Evolutionary conservation across 2,888 invertebrate species (phyloP).

Genomic region (Pollenia labialis): DNA sequence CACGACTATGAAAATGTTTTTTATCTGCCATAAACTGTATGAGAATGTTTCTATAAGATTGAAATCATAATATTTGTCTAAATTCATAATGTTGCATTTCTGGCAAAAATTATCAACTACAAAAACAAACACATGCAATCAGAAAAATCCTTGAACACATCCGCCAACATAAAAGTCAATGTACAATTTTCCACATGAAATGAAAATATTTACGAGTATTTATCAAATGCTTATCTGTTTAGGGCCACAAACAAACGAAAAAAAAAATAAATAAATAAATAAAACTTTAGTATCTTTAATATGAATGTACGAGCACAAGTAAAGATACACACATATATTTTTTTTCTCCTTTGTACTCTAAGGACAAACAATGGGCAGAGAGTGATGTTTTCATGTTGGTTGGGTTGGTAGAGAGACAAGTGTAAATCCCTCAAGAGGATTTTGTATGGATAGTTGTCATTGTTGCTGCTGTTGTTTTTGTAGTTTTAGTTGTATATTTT

Average conservation of each 20-base stretch:
- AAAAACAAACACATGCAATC: not conserved
- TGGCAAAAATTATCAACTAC: conserved; percentile 26
- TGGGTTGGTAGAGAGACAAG: conserved; percentile 40
- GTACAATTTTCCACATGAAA: conserved; percentile 64
- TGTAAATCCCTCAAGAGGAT: conserved; percentile 64
- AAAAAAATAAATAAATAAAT: conserved; percentile 2
- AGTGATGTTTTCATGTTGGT: not conserved
- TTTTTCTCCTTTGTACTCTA: not conserved
- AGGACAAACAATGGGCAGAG: conserved; percentile 30
- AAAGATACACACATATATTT: not conserved
- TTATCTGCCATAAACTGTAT: conserved; percentile 24
- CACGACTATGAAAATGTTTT: conserved; percentile 45
- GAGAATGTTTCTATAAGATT: conserved; percentile 44
- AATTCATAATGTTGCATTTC: conserved; percentile 66
- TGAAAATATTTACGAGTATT: conserved; percentile 67
- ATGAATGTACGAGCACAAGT: not conserved
- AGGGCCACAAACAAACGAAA: conserved; percentile 54
- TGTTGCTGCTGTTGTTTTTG: conserved; percentile 23
- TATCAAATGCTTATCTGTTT: conserved; percentile 62
- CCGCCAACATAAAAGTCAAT: conserved; percentile 44
- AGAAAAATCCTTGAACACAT: not conserved
- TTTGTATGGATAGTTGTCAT: conserved; percentile 35
- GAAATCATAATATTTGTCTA: conserved; percentile 70
- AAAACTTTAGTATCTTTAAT: conserved; percentile 15
- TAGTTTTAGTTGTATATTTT: conserved; percentile 27